Conservation (phyloP, 2,888 invertebrate genomes). For the Drosophila infuscata region DNA sequence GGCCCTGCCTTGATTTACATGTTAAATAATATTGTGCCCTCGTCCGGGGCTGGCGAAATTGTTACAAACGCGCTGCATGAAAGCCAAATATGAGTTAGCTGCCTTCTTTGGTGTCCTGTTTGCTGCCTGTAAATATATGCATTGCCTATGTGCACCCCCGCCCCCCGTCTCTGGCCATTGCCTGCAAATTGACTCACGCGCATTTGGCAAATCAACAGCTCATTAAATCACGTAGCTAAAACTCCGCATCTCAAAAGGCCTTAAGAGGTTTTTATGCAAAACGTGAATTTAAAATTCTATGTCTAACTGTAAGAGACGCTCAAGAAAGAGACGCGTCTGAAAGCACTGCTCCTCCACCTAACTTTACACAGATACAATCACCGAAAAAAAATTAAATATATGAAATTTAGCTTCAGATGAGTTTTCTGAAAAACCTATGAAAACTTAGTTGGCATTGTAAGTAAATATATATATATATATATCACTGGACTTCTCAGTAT, state of each 20-base stretch:
- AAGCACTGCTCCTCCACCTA: background rate
- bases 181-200: constrained; percentile 48
- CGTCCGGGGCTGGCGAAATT: constrained; percentile 46
- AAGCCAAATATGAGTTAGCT: constrained; percentile 66
- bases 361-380: background rate
- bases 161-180: constrained; percentile 1
- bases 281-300: constrained; percentile 25
- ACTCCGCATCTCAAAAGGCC: constrained; percentile 2
- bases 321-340: background rate
- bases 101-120: constrained; percentile 44
- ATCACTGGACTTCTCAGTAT: background rate
- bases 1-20: constrained; percentile 71
- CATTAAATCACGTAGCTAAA: constrained; percentile 63
- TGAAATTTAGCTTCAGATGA: background rate
- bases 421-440: background rate
- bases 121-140: constrained; percentile 59
- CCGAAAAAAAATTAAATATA: background rate
- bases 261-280: constrained; percentile 28
- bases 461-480: background rate
- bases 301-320: constrained; percentile 3
- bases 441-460: background rate
- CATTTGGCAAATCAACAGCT: constrained; percentile 70
- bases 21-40: constrained; percentile 72
- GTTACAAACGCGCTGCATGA: constrained; percentile 66
- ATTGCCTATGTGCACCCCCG: constrained; percentile 8